Percentiles rank a stretch among this genome's conserved stretches.
Evolutionary conservation across 2,113 vertebrate species (phyloP).

Genomic region (Numida meleagris): DNA sequence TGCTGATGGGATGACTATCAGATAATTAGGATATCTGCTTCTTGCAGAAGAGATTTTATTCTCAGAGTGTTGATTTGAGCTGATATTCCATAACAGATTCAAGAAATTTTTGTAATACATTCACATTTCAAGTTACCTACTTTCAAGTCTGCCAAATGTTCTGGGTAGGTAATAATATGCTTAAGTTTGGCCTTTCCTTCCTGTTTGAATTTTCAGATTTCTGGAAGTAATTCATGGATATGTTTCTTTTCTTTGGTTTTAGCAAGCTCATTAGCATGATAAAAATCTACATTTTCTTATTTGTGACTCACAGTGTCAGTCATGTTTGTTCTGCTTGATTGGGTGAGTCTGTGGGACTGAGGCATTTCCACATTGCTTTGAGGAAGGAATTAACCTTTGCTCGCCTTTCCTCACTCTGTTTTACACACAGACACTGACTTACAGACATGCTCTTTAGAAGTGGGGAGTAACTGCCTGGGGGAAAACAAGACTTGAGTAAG

Average conservation of each 20-base stretch:
- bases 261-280: not conserved
- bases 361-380: not conserved
- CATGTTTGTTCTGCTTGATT: not conserved
- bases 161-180: not conserved
- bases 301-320: not conserved
- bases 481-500: not conserved
- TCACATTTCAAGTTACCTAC: not conserved
- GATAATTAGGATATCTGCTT: not conserved
- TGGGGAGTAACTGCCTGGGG: not conserved
- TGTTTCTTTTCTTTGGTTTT: not conserved
- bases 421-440: not conserved
- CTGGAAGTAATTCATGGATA: not conserved
- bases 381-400: not conserved
- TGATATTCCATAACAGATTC: not conserved
- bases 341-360: not conserved
- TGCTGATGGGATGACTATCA: not conserved
- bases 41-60: not conserved
- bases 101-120: rapidly evolving
- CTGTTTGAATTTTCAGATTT: not conserved
- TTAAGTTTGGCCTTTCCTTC: not conserved
- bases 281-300: not conserved
- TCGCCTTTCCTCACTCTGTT: not conserved
- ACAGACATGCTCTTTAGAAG: not conserved
- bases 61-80: not conserved
- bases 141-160: not conserved